A percentile compares a stretch with the other conserved stretches of the same genome.
Conservation (phyloP, 2,888 invertebrate genomes). For the Smittia sp. region DNA sequence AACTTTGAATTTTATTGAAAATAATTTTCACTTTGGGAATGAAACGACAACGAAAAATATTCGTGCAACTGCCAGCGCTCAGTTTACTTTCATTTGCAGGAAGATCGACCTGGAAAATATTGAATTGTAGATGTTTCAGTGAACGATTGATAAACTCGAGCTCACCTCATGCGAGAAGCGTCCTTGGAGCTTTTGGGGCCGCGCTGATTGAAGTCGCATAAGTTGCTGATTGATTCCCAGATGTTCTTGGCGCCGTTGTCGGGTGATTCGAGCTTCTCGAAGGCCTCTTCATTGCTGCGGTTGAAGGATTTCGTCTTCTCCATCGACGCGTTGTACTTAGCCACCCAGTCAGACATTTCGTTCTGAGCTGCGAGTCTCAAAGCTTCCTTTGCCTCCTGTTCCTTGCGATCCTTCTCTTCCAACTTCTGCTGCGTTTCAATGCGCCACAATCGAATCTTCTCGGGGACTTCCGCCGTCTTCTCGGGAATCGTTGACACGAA, state of each 20-base stretch:
- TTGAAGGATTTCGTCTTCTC: conserved; percentile 31
- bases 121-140: no score
- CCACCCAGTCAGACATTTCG: conserved; percentile 30
- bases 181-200: conserved; percentile 29
- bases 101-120: conserved; percentile 25
- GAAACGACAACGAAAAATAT: no score
- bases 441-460: conserved; percentile 24
- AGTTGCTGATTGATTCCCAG: conserved; percentile 26
- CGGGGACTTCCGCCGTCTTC: conserved; percentile 5
- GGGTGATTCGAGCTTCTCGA: neutral
- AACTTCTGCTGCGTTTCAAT: neutral
- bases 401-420: conserved; percentile 3
- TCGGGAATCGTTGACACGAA: conserved; percentile 2
- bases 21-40: no score
- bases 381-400: conserved; percentile 26
- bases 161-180: conserved; percentile 13
- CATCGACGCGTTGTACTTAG: conserved; percentile 23
- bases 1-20: no score
- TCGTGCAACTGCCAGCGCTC: no score
- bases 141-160: no score
- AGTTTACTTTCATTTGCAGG: conserved; percentile 21
- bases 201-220: conserved; percentile 22
- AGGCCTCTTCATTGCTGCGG: neutral
- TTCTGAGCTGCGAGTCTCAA: conserved; percentile 5
- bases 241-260: conserved; percentile 6